Percentiles rank a stretch among this genome's conserved stretches.
Evolutionary conservation across 2,113 vertebrate species (phyloP).

Genomic region (Chrysochloris asiatica): DNA sequence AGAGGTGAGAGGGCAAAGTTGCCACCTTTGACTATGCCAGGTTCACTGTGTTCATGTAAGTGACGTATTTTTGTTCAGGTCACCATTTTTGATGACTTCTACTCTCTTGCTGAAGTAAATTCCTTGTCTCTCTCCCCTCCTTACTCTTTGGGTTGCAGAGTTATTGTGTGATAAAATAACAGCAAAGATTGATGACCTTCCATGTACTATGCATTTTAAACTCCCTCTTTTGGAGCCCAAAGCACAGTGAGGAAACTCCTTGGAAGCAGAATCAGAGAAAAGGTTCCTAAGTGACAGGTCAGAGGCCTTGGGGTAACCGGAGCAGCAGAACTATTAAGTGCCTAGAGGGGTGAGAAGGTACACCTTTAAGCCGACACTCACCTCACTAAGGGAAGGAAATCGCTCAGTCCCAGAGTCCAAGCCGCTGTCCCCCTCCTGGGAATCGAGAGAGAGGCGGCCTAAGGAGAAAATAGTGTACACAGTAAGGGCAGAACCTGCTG

Average conservation of each 20-base stretch:
- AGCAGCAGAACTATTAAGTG: background rate
- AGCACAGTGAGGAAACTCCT: background rate
- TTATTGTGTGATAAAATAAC: background rate
- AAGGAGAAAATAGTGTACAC: background rate
- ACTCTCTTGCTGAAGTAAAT: background rate
- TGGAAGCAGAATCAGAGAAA: background rate
- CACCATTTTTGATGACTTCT: background rate
- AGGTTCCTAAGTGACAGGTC: background rate
- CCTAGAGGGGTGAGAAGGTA: background rate
- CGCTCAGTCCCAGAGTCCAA: conserved; percentile 84
- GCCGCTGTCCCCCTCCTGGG: conserved; percentile 88
- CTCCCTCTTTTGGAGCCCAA: background rate
- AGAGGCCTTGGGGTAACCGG: background rate
- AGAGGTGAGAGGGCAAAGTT: background rate
- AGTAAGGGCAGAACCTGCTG: background rate
- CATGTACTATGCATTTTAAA: background rate
- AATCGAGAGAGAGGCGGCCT: conserved; percentile 90
- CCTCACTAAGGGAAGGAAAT: conserved; percentile 84
- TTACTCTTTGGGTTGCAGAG: background rate
- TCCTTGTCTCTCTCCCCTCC: background rate
- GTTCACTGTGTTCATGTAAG: background rate
- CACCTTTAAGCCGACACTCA: conserved; percentile 41
- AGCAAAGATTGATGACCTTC: background rate
- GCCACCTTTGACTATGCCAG: background rate
- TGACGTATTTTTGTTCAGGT: background rate